Conservation (phyloP, 2,888 invertebrate genomes). For the Anarsia innoxiella region DNA sequence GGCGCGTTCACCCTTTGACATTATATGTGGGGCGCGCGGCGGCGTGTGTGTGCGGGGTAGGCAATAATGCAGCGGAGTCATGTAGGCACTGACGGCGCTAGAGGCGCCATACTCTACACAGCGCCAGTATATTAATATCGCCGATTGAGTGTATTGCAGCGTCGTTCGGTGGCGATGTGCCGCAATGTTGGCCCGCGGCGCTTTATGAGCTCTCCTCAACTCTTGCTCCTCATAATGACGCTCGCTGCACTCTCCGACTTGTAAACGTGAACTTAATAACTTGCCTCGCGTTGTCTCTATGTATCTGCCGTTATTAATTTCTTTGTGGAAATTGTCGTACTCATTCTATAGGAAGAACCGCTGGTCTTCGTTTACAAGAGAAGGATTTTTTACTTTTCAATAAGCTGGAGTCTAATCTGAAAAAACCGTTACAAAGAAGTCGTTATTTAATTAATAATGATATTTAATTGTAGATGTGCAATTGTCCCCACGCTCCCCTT, state of each 20-base stretch:
- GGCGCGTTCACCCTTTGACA: conserved; percentile 74
- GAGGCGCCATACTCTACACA: conserved; percentile 24
- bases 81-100: conserved; percentile 44
- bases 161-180: conserved; percentile 14
- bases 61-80: conserved; percentile 55
- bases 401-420: background rate
- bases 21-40: conserved; percentile 56
- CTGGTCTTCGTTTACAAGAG: too few species aligned
- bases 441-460: too few species aligned
- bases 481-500: too few species aligned
- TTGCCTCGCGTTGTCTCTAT: conserved; percentile 2
- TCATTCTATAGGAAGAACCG: too few species aligned
- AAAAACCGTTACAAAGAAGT: background rate
- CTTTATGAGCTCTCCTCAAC: conserved; percentile 14
- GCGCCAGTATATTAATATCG: conserved; percentile 60
- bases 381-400: too few species aligned
- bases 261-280: conserved; percentile 9
- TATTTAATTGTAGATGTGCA: too few species aligned
- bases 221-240: conserved; percentile 11
- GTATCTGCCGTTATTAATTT: too few species aligned
- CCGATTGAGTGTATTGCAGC: conserved; percentile 31
- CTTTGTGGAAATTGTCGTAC: too few species aligned
- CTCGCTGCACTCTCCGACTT: conserved; percentile 5
- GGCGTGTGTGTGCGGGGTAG: conserved; percentile 25
- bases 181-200: conserved; percentile 23